Conservation (phyloP, 1,140 invertebrate genomes). For the Nautilus pompilius region DNA sequence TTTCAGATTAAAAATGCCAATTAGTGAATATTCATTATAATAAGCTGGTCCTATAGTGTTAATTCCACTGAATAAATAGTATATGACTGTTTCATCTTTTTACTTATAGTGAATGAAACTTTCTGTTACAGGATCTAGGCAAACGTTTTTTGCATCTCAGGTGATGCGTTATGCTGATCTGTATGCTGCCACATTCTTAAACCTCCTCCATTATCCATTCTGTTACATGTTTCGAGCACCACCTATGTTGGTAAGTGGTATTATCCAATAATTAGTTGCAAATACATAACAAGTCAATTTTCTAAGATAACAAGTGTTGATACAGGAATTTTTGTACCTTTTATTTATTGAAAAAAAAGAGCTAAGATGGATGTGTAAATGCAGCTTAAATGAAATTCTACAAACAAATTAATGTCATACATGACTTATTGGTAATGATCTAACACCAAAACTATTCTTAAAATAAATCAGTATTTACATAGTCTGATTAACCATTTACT, state of each 20-base stretch:
- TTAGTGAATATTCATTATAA: too few species aligned
- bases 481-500: neutral
- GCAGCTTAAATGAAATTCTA: neutral
- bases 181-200: conserved; percentile 91
- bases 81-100: too few species aligned
- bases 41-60: too few species aligned
- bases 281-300: neutral
- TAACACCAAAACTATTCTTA: too few species aligned
- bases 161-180: conserved; percentile 94
- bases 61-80: too few species aligned
- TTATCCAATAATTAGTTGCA: conserved; percentile 57
- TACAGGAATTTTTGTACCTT: neutral
- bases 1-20: too few species aligned
- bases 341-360: neutral
- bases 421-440: neutral
- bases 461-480: too few species aligned
- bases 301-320: neutral
- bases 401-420: neutral
- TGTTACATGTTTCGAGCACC: conserved; percentile 71
- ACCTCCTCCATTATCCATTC: conserved; percentile 97
- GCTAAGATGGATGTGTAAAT: neutral
- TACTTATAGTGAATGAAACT: too few species aligned
- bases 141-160: conserved; percentile 93
- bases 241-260: conserved; percentile 57
- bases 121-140: conserved; percentile 75